Base-by-base conservation (phyloP, 2,797 vertebrate genomes). In the Mus minutoides region DNA sequence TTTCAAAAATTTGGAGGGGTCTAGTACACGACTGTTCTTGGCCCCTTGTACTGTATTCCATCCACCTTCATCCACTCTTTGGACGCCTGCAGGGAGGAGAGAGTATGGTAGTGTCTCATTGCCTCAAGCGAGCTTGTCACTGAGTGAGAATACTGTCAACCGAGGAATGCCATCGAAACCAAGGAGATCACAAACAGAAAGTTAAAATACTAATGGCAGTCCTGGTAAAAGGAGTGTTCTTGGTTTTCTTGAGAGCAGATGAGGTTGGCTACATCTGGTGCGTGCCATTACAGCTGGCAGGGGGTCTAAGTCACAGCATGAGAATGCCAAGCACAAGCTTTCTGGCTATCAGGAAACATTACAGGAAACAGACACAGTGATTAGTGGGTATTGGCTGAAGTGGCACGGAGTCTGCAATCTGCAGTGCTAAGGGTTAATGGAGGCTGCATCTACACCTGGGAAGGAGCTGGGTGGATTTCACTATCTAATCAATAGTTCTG, bases 1-100 rank as follows among this genome's bases (percentile, higher is more conserved):
- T 98, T 99, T 99, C 98, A 99, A 99, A 98, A 99, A 99, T 98
- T 99, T 99, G 97, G 98, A 99, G 97, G 99, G 99, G 98, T 99
- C 99, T 84, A 99, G 99, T 94, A 99, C 99, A 91, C 99, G 99
- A 98, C 99, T 99, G 98, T 99, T 99, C 98, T 99, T 99, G 22
- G 99, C 99, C 98, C 99, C 99, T 96, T 99, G 99, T 96, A 99
- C 99, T 80, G 99, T 99, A 98, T 99, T 99, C 99, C 99, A 99
- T 87, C 99, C 99, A 69, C 99, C 99, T 85, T 99, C 99, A 0
- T 99, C 99, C 1, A 98, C 98, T 98, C 99, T 99, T 91, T 98
- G 99, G 40, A 98, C 98, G 67, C 98, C 98, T 95, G 97, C 78
- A 49, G 24, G 67, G 43, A 49, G 21, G 92, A 94, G 1, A 97